These are phyloP conservation scores for Eupithecia pulchellata DNA, from an alignment of 2,888 invertebrate species.

Conservation along the genomic window DNA sequence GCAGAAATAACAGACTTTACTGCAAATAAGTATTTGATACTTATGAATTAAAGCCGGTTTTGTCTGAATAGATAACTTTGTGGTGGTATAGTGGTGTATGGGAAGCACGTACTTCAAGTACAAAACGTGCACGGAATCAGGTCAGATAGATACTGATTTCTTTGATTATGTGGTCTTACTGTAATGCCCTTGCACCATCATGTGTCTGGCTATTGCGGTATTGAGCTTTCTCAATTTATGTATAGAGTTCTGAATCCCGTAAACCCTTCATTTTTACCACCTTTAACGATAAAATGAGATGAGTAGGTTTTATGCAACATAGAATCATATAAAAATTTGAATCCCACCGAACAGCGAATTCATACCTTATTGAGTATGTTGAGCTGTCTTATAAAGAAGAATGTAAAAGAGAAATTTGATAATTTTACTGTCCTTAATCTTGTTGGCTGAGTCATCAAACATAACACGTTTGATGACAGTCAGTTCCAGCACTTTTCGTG, in stretches of 20 bases:
- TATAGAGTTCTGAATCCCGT: conserved; percentile 1
- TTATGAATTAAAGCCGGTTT: neutral
- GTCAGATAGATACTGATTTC: conserved; percentile 17
- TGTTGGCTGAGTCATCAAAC: neutral
- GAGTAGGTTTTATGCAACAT: neutral
- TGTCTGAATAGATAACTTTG: neutral
- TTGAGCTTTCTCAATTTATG: neutral
- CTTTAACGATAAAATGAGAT: neutral
- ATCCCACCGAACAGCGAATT: too few relatives aligned
- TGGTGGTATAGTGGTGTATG: conserved; percentile 2
- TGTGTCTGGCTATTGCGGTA: neutral
- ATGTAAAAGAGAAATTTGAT: neutral
- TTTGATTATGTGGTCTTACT: conserved; percentile 13
- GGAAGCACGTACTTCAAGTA: conserved; percentile 15
- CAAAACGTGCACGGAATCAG: conserved; percentile 18
- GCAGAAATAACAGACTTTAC: neutral
- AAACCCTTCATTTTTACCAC: neutral
- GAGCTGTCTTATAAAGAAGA: neutral
- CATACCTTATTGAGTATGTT: neutral
- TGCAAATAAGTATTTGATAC: neutral
- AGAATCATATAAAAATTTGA: neutral
- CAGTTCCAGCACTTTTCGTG: neutral
- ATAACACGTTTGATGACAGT: neutral
- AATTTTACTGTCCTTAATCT: neutral
- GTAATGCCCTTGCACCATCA: conserved; percentile 13